Evolutionary conservation across 2,113 vertebrate genomes (phyloP), one percentile per base, ranked within the genome.

Genomic region (Clarias magur): DNA sequence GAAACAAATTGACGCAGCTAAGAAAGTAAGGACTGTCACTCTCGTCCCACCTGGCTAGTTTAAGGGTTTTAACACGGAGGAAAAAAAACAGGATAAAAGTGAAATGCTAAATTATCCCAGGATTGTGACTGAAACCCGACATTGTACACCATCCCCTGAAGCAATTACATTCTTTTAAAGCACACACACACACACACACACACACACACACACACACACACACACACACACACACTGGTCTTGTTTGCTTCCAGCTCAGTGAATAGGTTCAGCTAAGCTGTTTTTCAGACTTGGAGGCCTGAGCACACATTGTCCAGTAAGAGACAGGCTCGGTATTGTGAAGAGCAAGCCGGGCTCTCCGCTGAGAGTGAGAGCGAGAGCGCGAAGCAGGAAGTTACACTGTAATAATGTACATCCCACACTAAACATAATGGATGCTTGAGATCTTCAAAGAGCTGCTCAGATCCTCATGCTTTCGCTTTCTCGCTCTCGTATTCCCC

Each of bases 371-470:
- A 92, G 75, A 23, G 53, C n/a, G 60, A 23, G 65, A 85, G 83
- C 59, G 60, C 82, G 85, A 63, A n/a, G 65, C 80, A 48, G 68
- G 79, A 87, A 87, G 85, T 88, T 85, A 83, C 80, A 86, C 75
- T 90, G 73, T 65, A 86, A 82, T 93, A 91, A 88, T 92, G 54
- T 80, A 38, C 88, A 88, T 87, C 89, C 90, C 91, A 92, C 91
- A 90, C 91, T 94, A 93, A 94, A 94, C 91, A 93, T 92, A 94
- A 93, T 91, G 91, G 93, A 92, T 92, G 90, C 92, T 78, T 62
- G 54, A 30, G 38, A 54, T 70, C 59, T 82, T 56, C 76, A 65
- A 84, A 86, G 83, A 81, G 27, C 48, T 13, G 4, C 63, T 92
- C 90, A 92, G 89, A 34, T 72, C 80, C 73, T 82, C 56, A 48